Evolutionary conservation across 2,888 invertebrate genomes (phyloP), one percentile per base, ranked within the genome.

Genomic region (Dione vanillae): DNA sequence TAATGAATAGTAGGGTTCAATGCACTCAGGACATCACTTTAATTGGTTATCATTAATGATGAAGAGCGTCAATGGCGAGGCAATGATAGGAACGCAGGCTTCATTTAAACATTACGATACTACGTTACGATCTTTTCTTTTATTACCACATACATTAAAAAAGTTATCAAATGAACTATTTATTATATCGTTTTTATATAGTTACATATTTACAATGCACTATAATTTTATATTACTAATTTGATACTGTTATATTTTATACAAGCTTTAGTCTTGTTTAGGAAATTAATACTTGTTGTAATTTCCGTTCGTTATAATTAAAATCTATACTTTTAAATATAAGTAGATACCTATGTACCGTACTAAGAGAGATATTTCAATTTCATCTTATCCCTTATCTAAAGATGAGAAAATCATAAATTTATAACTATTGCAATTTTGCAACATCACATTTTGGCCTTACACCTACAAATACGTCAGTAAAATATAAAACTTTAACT

Each of bases 11-110:
- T 64, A 64, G 37, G 49, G 49, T 83, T 87, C 86, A 81, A 78
- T 80, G 85, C 74, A 80, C 81, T 77, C 77, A 72, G 71, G 73
- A 73, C 74, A 82, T 84, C 85, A 81, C 78, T 85, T 82, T 87
- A 84, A 89, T 88, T 86, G 85, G 82, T 84, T 84, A 83, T 87
- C 86, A 83, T 84, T 85, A 82, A 81, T 81, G 78, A 82, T 80
- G 79, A 78, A 79, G 77, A 74, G 76, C 78, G 75, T 76, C 79
- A 80, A 79, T 80, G 77, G 74, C 67, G 71, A 58, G 75, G 67
- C 74, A 58, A 74, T 69, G 75, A 77, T 74, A 75, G 75, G 67
- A 64, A 65, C 67, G 54, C 10, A 16, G 52, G 37, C 49, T 8
- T n/a, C 51, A 20, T 67, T 74, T 69, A 67, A 16, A 65, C 7